Conservation (phyloP, 2,888 invertebrate genomes). For the Rhabditoides inermis region DNA sequence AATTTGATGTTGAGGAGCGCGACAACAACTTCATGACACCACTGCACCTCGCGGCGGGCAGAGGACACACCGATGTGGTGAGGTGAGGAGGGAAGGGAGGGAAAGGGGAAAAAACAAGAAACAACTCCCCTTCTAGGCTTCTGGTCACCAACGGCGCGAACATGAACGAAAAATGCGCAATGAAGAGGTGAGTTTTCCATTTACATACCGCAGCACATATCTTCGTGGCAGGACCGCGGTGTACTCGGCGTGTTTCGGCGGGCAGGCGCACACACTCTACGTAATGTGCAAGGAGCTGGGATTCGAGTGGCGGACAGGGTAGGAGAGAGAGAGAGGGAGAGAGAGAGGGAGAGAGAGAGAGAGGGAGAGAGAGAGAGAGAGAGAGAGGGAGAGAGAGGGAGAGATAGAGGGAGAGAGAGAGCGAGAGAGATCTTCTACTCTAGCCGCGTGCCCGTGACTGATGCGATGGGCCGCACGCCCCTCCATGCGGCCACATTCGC, state of each 20-base stretch:
- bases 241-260: slow-evolving; percentile 47
- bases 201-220: neutral
- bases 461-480: slow-evolving; percentile 34
- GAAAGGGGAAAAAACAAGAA: slow-evolving; percentile 5
- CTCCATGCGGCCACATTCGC: slow-evolving; percentile 47
- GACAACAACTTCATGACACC: slow-evolving; percentile 35
- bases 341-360: neutral
- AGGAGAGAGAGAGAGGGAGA: neutral
- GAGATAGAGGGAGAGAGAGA: neutral
- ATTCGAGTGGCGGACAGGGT: slow-evolving; percentile 26
- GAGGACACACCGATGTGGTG: slow-evolving; percentile 37
- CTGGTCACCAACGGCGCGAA: slow-evolving; percentile 29
- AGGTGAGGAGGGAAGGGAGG: slow-evolving; percentile 5
- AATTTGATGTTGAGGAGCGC: neutral
- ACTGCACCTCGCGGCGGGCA: slow-evolving; percentile 42
- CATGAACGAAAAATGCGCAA: slow-evolving; percentile 23
- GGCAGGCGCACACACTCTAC: slow-evolving; percentile 41
- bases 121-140: slow-evolving; percentile 10
- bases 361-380: slow-evolving; percentile 22
- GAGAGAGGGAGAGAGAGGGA: neutral
- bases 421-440: slow-evolving; percentile 3
- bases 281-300: slow-evolving; percentile 40
- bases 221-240: slow-evolving; percentile 36
- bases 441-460: slow-evolving; percentile 14
- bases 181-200: slow-evolving; percentile 10